Conservation (phyloP, 2,797 vertebrate species). For the Alosa sapidissima region DNA sequence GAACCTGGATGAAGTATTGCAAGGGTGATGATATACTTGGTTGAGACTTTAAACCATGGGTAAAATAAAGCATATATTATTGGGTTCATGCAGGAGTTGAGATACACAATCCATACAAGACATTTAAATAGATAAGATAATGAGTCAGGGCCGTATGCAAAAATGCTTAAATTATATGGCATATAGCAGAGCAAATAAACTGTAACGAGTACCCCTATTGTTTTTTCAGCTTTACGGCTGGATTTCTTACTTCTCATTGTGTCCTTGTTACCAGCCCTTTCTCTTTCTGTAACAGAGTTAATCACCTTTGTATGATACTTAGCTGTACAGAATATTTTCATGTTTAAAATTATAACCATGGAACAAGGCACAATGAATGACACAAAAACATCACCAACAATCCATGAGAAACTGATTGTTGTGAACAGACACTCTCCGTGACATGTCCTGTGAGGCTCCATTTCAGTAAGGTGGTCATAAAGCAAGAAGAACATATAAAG, state of each 20-base stretch:
- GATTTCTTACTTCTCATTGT: constrained; percentile 42
- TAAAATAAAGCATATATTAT: constrained; percentile 67
- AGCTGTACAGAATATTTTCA: constrained; percentile 57
- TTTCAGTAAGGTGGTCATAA: constrained; percentile 50
- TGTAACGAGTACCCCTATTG: constrained; percentile 57
- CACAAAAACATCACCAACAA: constrained; percentile 53
- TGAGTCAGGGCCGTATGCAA: constrained; percentile 44
- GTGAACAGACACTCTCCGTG: constrained; percentile 58
- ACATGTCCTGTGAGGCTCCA: constrained; percentile 50
- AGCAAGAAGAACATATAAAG: constrained; percentile 42
- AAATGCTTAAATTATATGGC: constrained; percentile 59
- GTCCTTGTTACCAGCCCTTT: constrained; percentile 21
- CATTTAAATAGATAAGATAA: constrained; percentile 36
- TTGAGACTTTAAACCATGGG: constrained; percentile 63
- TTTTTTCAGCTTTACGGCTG: constrained; percentile 64
- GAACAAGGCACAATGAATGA: constrained; percentile 58
- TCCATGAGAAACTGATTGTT: constrained; percentile 40
- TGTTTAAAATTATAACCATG: constrained; percentile 57
- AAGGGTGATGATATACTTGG: no score
- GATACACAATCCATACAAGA: constrained; percentile 57
- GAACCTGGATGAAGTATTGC: no score
- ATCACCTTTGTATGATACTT: constrained; percentile 57
- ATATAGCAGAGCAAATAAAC: constrained; percentile 61
- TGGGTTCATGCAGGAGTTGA: constrained; percentile 66
- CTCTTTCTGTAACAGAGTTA: constrained; percentile 28